These are phyloP conservation scores for Rhodophaea formosa DNA, from an alignment of 2,888 invertebrate genomes.

Conservation along the genomic window DNA sequence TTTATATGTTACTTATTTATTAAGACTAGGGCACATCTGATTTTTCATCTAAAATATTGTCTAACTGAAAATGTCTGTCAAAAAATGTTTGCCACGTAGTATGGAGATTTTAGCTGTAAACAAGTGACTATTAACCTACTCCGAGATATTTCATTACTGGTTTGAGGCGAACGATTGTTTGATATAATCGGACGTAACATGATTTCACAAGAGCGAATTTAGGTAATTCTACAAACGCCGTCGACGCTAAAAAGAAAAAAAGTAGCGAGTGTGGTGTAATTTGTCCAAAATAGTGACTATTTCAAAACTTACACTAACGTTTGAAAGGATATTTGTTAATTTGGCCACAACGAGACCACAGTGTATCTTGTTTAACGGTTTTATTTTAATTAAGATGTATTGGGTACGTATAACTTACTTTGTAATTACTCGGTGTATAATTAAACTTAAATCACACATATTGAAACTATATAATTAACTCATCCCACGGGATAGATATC, in stretches of 20 bases:
- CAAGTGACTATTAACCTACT: slow-evolving; percentile 11
- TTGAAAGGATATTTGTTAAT: not conserved
- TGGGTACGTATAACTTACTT: too few species aligned
- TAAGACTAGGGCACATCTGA: too few species aligned
- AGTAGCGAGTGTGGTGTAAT: not conserved
- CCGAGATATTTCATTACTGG: slow-evolving; percentile 14
- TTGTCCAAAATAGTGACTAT: not conserved
- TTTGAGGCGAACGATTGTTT: slow-evolving; percentile 6
- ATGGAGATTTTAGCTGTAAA: not conserved
- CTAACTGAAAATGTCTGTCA: too few species aligned
- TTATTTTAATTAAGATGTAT: too few species aligned
- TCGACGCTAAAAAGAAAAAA: not conserved
- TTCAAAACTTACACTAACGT: not conserved
- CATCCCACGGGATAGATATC: too few species aligned
- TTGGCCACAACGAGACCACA: not conserved
- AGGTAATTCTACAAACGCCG: not conserved
- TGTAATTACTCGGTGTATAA: too few species aligned
- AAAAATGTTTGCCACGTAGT: not conserved
- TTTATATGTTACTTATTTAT: too few species aligned
- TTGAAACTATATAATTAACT: too few species aligned
- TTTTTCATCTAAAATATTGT: too few species aligned
- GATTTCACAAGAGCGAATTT: slow-evolving; percentile 11
- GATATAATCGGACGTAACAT: slow-evolving; percentile 12
- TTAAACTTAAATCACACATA: too few species aligned
- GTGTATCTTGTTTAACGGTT: not conserved